These are phyloP conservation scores for Stenopsyche tienmushanensis DNA, from an alignment of 1,140 invertebrate genomes.

Conservation along the genomic window DNA sequence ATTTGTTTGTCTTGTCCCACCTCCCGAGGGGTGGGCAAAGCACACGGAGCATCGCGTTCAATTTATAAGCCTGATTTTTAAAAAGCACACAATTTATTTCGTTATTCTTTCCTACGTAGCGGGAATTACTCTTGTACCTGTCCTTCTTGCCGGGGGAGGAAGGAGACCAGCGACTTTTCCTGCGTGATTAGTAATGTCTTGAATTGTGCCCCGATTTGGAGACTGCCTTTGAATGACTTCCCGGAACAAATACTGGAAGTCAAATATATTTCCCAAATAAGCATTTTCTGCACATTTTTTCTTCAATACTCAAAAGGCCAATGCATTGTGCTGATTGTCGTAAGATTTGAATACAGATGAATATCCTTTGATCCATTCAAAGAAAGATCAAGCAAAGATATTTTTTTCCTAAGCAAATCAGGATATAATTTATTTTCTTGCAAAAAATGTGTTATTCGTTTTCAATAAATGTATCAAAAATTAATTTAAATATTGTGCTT, in stretches of 20 bases:
- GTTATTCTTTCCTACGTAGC: constrained; percentile 40
- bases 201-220: constrained; percentile 14
- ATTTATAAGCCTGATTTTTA: constrained; percentile 43
- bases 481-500: too few species aligned
- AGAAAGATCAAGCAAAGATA: too few species aligned
- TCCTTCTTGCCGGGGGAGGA: constrained; percentile 13
- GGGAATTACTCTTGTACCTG: constrained; percentile 32
- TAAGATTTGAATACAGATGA: too few species aligned
- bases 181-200: constrained; percentile 31
- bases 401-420: too few species aligned
- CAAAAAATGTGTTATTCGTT: too few species aligned
- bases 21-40: constrained; percentile 11
- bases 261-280: too few species aligned
- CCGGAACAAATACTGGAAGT: too few species aligned
- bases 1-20: constrained; percentile 40
- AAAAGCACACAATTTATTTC: constrained; percentile 43
- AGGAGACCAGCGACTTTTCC: constrained; percentile 14
- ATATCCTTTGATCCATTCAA: too few species aligned
- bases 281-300: neutral
- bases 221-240: neutral
- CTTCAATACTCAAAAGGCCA: neutral
- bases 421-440: too few species aligned
- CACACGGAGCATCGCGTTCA: constrained; percentile 40
- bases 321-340: too few species aligned
- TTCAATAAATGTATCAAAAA: too few species aligned